Conservation (phyloP, 2,888 invertebrate species). For the Serripes groenlandicus region DNA sequence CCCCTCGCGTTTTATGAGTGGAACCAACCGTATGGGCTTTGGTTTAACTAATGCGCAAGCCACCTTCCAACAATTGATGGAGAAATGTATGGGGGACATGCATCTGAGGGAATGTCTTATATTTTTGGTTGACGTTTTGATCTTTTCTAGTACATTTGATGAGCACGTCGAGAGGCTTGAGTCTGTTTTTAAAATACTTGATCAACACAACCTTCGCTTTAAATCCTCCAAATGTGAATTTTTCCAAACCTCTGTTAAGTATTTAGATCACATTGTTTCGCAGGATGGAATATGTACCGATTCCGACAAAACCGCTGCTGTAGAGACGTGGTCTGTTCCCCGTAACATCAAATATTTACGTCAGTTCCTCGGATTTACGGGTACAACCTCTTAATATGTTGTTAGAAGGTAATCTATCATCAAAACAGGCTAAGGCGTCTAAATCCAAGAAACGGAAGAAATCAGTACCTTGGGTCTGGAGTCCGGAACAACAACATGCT, state of each 20-base stretch:
- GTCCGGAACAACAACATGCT: neutral
- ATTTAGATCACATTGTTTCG: neutral
- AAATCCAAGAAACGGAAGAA: constrained; percentile 1
- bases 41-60: neutral
- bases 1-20: neutral
- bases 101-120: neutral
- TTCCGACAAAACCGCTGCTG: neutral
- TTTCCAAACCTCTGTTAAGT: neutral
- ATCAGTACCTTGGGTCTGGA: neutral
- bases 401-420: neutral
- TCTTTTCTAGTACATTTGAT: neutral
- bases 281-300: neutral
- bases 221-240: neutral
- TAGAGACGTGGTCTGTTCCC: neutral
- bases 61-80: neutral
- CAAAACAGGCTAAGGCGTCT: neutral
- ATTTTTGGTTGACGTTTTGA: neutral
- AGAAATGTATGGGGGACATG: constrained; percentile 2
- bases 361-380: neutral
- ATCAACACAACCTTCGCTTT: neutral
- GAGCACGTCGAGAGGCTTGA: neutral
- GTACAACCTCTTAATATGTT: neutral
- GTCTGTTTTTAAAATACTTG: neutral
- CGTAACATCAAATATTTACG: neutral
- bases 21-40: neutral